Evolutionary conservation across 2,113 vertebrate genomes (phyloP).

Genomic region (Callospermophilus lateralis): DNA sequence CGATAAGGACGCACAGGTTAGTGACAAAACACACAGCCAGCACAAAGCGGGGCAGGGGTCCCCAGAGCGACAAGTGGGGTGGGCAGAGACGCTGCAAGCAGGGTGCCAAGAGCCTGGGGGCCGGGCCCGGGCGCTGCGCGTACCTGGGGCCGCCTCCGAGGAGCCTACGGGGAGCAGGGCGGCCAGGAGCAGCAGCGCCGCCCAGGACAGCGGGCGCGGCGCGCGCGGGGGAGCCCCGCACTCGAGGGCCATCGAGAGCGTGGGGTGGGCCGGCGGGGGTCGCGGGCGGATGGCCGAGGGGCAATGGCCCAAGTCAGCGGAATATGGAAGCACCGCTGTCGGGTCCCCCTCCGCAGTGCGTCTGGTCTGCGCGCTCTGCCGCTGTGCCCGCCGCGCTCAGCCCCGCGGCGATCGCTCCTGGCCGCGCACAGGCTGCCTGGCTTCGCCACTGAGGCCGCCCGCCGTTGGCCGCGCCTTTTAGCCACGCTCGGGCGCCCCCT

Average conservation of each 20-base stretch:
- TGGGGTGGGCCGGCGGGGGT: not conserved
- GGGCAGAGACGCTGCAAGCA: not conserved
- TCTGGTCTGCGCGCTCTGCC: not conserved
- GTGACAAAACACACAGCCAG: slow-evolving; percentile 40
- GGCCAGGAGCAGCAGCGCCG: slow-evolving; percentile 77
- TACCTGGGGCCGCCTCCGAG: slow-evolving; percentile 84
- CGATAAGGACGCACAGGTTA: slow-evolving; percentile 39
- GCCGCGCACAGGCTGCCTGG: slow-evolving; percentile 8
- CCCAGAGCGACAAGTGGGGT: not conserved
- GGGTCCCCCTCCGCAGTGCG: not conserved
- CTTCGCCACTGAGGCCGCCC: slow-evolving; percentile 47
- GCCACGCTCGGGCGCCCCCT: slow-evolving; percentile 81
- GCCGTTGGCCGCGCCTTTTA: slow-evolving; percentile 53
- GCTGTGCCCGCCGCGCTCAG: not conserved
- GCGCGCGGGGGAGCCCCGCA: slow-evolving; percentile 49
- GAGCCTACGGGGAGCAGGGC: slow-evolving; percentile 75
- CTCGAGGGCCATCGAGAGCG: slow-evolving; percentile 79
- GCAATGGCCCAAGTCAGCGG: not conserved
- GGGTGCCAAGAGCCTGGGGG: not conserved
- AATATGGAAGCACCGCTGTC: not conserved
- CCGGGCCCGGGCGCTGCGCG: not conserved
- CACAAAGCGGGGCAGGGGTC: not conserved
- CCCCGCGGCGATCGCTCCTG: not conserved
- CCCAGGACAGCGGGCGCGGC: slow-evolving; percentile 67
- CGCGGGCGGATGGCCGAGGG: not conserved